phyloP scores from a whole-genome alignment of 1,140 invertebrate genomes.

The Sycophila sp. region DNA sequence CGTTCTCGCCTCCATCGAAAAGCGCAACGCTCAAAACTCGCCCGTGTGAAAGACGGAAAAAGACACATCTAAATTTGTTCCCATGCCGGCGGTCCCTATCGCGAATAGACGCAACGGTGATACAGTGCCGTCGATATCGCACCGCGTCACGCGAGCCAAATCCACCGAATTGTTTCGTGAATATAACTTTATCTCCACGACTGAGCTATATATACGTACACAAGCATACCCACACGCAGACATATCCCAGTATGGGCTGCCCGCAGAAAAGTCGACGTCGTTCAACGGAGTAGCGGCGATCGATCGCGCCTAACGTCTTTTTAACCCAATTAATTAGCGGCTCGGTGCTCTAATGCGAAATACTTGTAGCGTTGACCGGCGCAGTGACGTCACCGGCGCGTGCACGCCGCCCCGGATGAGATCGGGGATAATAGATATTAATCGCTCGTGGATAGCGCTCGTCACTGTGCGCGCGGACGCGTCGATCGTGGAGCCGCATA shows the following conservation, averaged over 20 bases:
- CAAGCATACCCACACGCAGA: background rate
- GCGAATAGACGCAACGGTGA: background rate
- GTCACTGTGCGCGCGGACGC: slow-evolving; percentile 24
- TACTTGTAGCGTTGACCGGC: slow-evolving; percentile 61
- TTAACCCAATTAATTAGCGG: slow-evolving; percentile 65
- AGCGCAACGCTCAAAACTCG: slow-evolving; percentile 26
- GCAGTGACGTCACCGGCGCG: slow-evolving; percentile 59
- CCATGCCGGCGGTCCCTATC: slow-evolving; percentile 37
- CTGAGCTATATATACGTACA: background rate
- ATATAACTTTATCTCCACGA: slow-evolving; percentile 57
- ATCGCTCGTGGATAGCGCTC: slow-evolving; percentile 46
- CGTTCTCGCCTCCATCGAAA: background rate
- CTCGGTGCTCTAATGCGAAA: slow-evolving; percentile 61
- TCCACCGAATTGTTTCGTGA: slow-evolving; percentile 47
- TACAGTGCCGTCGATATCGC: slow-evolving; percentile 44
- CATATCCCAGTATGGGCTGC: no score
- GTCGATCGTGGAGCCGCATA: slow-evolving; percentile 25
- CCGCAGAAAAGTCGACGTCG: no score
- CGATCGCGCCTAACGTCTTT: slow-evolving; percentile 62
- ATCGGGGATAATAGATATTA: slow-evolving; percentile 65
- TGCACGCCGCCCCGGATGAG: slow-evolving; percentile 45
- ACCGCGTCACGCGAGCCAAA: slow-evolving; percentile 36
- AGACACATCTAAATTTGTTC: slow-evolving; percentile 34
- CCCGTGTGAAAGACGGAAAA: background rate
- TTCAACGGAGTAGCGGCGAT: no score